Base-by-base conservation (phyloP, 2,113 vertebrate species). In the Colistium nudipinnis region DNA sequence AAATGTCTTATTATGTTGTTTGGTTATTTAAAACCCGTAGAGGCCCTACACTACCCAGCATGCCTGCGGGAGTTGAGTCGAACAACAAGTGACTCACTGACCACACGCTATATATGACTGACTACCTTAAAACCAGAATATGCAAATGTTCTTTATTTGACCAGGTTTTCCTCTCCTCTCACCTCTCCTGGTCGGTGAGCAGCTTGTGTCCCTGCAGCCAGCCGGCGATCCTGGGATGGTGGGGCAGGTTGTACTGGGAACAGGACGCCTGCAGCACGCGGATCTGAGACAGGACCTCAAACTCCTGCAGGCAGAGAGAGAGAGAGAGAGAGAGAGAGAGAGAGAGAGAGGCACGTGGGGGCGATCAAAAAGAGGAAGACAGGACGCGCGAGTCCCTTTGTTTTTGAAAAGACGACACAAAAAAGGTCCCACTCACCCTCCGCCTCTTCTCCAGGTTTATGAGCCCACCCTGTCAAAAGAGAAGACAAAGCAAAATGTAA, bases 371-470 rank as follows among this genome's bases (percentile, higher is more conserved):
- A n/a, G 4, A 41, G 17, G n/a, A n/a, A n/a, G 8, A 9, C n/a
- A 1, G 19, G 14, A 39, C 14, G 36, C 14, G 36, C n/a, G n/a
- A n/a, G n/a, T n/a, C n/a, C n/a, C 24, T 64, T 52, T 57, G 22
- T 51, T 38, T 39, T 55, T 30, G 7, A 45, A 41, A 52, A 67
- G n/a, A 28, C 31, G 17, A 51, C 19, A 56, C 14, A 27, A 78
- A n/a, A 75, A 35, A 45, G 19, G n/a, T 65, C 25, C 11, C n/a
- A 87, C 93, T 94, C 63, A 97, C 96, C 92, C 94, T 93, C 61
- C 96, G 91, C 47, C 94, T 92, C 87, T 96, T 97, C 86, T 96
- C 95, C 83, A 96, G 95, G 90, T 96, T 95, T 74, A 97, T 94
- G 57, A 96, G 94, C 30, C 92, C 93, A 4, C 88, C 93, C 96